These are phyloP conservation scores for Timema cristinae DNA, from an alignment of 2,888 invertebrate species.

Conservation along the genomic window DNA sequence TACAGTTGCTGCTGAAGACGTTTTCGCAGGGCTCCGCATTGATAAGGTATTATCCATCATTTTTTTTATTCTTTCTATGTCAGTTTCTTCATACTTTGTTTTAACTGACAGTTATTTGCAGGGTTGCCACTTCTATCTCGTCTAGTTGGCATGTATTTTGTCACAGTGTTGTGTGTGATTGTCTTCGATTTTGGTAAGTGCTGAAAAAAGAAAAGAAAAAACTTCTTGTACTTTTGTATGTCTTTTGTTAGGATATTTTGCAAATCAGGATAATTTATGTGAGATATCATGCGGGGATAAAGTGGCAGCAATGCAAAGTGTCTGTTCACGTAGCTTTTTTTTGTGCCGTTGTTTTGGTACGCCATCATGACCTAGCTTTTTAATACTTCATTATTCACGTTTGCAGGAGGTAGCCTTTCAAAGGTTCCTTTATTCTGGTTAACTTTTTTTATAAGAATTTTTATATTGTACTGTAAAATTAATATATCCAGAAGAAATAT, in stretches of 20 bases:
- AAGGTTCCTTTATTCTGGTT: not conserved
- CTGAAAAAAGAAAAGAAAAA: no score
- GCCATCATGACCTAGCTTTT: slow-evolving; percentile 22
- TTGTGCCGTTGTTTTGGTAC: slow-evolving; percentile 27
- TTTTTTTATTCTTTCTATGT: slow-evolving; percentile 33
- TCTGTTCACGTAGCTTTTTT: slow-evolving; percentile 27
- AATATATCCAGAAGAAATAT: no score
- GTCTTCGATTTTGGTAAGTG: no score
- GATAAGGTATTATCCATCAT: slow-evolving; percentile 34
- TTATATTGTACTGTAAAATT: no score
- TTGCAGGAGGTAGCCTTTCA: slow-evolving; percentile 15
- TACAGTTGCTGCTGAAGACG: slow-evolving; percentile 32
- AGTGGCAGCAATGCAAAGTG: slow-evolving; percentile 32
- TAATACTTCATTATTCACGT: slow-evolving; percentile 10
- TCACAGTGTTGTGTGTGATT: slow-evolving; percentile 17
- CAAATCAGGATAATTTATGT: no score
- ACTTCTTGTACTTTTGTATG: no score
- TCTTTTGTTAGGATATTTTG: no score
- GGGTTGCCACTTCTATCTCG: slow-evolving; percentile 30
- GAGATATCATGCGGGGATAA: slow-evolving; percentile 10
- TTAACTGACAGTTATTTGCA: slow-evolving; percentile 27
- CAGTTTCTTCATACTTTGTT: slow-evolving; percentile 28
- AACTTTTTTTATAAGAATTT: no score
- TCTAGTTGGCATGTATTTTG: slow-evolving; percentile 22
- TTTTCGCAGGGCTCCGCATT: slow-evolving; percentile 22